Evolutionary conservation across 2,888 invertebrate species (phyloP).

Genomic region (Kuschelorhynchus macadamiae): DNA sequence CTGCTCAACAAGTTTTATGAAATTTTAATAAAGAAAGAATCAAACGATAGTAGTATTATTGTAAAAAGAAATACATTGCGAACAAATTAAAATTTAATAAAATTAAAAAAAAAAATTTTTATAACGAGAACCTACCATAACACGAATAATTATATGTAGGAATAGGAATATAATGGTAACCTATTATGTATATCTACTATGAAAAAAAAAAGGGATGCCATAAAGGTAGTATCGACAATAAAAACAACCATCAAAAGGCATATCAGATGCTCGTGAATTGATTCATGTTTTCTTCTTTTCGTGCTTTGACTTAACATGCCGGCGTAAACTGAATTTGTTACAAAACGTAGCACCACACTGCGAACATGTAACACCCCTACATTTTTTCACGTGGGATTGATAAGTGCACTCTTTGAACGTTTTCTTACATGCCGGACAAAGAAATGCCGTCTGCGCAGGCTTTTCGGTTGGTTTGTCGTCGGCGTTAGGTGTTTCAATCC

Average conservation of each 20-base stretch:
- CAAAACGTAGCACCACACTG: conserved; percentile 3
- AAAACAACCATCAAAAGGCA: background rate
- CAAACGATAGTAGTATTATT: too few species aligned
- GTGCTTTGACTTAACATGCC: conserved; percentile 1
- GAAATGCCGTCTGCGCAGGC: background rate
- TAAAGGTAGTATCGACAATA: background rate
- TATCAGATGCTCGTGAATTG: too few species aligned
- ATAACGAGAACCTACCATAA: background rate
- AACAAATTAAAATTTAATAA: too few species aligned
- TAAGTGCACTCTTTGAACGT: background rate
- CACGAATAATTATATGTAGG: background rate
- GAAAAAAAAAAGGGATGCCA: conserved; percentile 1
- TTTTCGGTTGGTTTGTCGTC: background rate
- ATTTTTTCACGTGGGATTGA: background rate
- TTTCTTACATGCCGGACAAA: conserved; percentile 8
- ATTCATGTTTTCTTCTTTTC: background rate
- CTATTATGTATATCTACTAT: background rate
- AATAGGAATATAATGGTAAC: background rate
- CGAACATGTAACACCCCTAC: background rate
- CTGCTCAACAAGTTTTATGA: too few species aligned
- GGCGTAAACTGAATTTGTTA: conserved; percentile 4
- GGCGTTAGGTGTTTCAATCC: too few species aligned
- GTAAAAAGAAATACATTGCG: too few species aligned
- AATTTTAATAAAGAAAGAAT: too few species aligned
- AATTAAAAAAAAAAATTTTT: conserved; percentile 6